Evolutionary conservation across 2,888 invertebrate genomes (phyloP).

Genomic region (Sinotaia quadrata): DNA sequence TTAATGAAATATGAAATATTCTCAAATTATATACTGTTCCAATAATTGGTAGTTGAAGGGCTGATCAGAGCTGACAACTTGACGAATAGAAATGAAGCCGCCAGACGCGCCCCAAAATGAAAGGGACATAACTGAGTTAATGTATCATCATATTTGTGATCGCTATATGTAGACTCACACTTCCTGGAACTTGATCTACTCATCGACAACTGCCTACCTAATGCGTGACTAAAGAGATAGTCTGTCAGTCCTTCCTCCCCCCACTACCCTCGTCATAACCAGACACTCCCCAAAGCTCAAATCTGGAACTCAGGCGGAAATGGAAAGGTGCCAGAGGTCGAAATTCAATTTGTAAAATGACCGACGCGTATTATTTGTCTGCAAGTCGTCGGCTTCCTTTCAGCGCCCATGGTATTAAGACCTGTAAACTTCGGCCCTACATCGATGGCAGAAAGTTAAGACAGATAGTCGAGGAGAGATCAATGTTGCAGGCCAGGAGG

Average conservation of each 20-base stretch:
- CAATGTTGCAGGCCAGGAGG: slow-evolving; percentile 3
- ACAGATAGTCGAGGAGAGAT: slow-evolving; percentile 3
- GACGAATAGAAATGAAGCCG: no score
- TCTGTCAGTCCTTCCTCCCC: background rate
- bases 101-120: no score
- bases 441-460: slow-evolving; percentile 20
- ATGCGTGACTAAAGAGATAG: background rate
- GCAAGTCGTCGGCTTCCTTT: background rate
- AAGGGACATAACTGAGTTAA: no score
- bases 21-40: no score
- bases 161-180: no score
- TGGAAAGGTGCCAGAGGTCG: slow-evolving; percentile 13
- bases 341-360: slow-evolving; percentile 30
- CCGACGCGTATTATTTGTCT: slow-evolving; percentile 18
- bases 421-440: background rate
- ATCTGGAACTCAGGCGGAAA: slow-evolving; percentile 6
- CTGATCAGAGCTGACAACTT: no score
- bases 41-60: no score
- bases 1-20: no score
- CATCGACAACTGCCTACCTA: background rate
- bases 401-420: slow-evolving; percentile 5
- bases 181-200: no score
- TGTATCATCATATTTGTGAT: no score
- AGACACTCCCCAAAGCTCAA: background rate
- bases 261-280: background rate